Evolutionary conservation across 2,888 invertebrate species (phyloP).

Genomic region (Thereva nobilitata): DNA sequence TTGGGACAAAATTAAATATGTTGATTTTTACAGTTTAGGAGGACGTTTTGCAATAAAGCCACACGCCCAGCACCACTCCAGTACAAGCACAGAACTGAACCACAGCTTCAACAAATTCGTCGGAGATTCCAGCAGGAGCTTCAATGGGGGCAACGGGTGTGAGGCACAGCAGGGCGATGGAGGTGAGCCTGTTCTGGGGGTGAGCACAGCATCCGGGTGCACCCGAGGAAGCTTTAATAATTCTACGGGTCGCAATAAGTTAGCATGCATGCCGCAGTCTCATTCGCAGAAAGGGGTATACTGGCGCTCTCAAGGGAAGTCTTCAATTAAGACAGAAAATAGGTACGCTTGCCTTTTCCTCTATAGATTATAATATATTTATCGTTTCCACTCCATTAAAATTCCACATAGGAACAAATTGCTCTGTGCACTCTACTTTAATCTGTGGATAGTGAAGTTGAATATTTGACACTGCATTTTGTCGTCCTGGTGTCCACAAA

Average conservation of each 20-base stretch:
- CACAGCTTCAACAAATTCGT: slow-evolving; percentile 14
- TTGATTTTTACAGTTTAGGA: slow-evolving; percentile 49
- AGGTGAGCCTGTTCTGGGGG: background rate
- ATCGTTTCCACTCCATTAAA: too few species aligned
- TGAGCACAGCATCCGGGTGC: background rate
- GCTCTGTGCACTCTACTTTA: too few species aligned
- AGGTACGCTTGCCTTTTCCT: background rate
- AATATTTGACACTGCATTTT: too few species aligned
- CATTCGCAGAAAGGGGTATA: slow-evolving; percentile 46
- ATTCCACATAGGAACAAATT: too few species aligned
- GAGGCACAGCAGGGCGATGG: slow-evolving; percentile 11
- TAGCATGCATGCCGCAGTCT: slow-evolving; percentile 41
- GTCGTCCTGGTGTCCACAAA: too few species aligned
- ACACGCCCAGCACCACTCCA: slow-evolving; percentile 50
- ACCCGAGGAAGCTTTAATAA: slow-evolving; percentile 1
- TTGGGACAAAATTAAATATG: background rate
- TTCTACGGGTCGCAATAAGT: slow-evolving; percentile 2
- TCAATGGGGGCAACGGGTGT: background rate
- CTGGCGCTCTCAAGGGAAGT: slow-evolving; percentile 46
- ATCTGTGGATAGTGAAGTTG: too few species aligned
- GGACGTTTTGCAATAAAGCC: slow-evolving; percentile 57
- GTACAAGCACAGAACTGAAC: slow-evolving; percentile 15
- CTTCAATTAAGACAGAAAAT: slow-evolving; percentile 39
- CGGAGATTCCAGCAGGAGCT: background rate
- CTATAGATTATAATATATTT: too few species aligned